These are phyloP conservation scores for Cancer borealis DNA, from an alignment of 2,888 invertebrate species.

Conservation along the genomic window DNA sequence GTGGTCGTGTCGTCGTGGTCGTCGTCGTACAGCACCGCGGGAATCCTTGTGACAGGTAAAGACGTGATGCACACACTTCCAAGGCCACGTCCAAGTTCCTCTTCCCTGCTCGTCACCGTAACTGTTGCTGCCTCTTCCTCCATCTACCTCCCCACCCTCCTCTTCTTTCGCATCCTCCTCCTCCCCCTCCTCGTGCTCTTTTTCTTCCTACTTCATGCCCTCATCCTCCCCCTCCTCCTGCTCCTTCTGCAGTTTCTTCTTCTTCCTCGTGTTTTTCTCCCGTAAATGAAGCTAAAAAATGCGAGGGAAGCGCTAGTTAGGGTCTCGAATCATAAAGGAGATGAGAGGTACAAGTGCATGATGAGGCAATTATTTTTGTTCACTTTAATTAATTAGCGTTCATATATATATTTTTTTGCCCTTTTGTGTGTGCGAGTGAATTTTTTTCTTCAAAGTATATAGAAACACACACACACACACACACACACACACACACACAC, in stretches of 20 bases:
- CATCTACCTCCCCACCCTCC: not conserved
- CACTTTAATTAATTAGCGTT: not conserved
- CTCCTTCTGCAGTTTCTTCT: not conserved
- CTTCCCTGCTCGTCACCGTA: slow-evolving; percentile 17
- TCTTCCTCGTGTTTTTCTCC: not conserved
- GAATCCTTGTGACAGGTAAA: not conserved
- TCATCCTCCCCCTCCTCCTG: not conserved
- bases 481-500: not conserved
- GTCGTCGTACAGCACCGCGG: not conserved
- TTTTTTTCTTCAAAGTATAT: not conserved
- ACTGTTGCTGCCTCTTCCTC: slow-evolving; percentile 15
- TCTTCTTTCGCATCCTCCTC: not conserved
- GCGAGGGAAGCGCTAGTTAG: not conserved
- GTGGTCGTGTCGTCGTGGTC: not conserved
- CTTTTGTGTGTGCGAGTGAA: not conserved
- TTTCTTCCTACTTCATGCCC: not conserved
- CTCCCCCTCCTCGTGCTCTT: not conserved
- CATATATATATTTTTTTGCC: not conserved
- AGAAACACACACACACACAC: not conserved
- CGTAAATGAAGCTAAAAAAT: not conserved
- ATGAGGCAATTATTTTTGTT: not conserved
- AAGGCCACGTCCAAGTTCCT: not conserved
- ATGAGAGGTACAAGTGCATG: not conserved
- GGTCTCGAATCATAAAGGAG: not conserved
- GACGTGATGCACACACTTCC: not conserved